Conservation (phyloP, 2,797 vertebrate genomes). For the Halcyon chelicuti region DNA sequence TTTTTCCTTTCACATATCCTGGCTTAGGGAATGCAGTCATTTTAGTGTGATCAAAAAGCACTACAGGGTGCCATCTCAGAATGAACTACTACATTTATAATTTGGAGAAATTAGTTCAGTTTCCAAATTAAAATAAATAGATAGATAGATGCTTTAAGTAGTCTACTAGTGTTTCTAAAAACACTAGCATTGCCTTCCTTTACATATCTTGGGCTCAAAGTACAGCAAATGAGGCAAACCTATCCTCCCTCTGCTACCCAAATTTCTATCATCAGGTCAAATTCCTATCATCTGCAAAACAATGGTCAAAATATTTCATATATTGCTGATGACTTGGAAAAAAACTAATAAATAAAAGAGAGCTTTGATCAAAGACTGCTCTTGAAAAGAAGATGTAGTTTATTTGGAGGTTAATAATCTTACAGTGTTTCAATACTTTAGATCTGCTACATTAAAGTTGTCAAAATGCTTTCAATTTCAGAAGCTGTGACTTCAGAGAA, state of each 20-base stretch:
- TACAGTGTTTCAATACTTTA: constrained; percentile 29
- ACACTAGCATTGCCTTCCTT: not conserved
- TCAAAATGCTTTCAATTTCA: constrained; percentile 53
- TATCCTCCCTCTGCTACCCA: not conserved
- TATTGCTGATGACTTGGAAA: not conserved
- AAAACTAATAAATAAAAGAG: not conserved
- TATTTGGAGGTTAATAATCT: constrained; percentile 57
- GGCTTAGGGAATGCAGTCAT: constrained; percentile 29
- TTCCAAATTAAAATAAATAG: not conserved
- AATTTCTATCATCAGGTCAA: not conserved
- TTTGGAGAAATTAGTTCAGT: not conserved
- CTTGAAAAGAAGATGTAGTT: constrained; percentile 43
- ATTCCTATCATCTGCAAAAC: not conserved
- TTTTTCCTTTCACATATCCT: constrained; percentile 37
- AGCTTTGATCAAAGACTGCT: constrained; percentile 58
- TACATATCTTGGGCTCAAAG: not conserved
- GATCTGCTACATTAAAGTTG: constrained; percentile 38
- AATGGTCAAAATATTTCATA: not conserved
- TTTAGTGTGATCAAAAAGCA: constrained; percentile 29
- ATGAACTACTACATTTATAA: not conserved
- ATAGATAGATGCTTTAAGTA: not conserved
- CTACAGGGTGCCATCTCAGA: not conserved
- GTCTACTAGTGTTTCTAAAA: not conserved
- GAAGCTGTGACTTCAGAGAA: constrained; percentile 51
- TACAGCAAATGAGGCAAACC: not conserved